Percentiles rank a stretch among this genome's conserved stretches.
Conservation (phyloP, 1,140 invertebrate species). For the Cotesia chilonis region DNA sequence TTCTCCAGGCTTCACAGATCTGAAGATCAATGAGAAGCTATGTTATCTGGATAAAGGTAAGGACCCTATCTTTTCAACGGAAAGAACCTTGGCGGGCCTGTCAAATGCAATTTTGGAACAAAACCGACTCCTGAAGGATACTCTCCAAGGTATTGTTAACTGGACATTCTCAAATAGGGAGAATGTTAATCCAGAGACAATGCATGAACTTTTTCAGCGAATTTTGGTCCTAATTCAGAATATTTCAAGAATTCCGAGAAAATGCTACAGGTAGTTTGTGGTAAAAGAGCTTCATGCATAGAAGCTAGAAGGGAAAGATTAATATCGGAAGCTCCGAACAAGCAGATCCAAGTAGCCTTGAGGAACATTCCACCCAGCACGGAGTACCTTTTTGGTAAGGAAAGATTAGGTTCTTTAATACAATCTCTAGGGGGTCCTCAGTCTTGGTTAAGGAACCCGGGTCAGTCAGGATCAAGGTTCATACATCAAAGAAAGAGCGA, state of each 20-base stretch:
- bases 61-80: constrained; percentile 13
- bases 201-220: neutral
- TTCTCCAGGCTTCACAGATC: constrained; percentile 34
- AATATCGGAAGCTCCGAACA: constrained; percentile 35
- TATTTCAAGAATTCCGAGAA: constrained; percentile 35
- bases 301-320: constrained; percentile 44
- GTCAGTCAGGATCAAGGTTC: too few species aligned
- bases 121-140: constrained; percentile 3
- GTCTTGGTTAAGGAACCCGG: constrained; percentile 40
- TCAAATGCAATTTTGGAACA: constrained; percentile 29
- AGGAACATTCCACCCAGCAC: constrained; percentile 39
- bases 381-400: constrained; percentile 43
- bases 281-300: constrained; percentile 47
- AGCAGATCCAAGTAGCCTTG: constrained; percentile 38
- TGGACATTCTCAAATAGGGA: neutral
- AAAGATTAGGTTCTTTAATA: constrained; percentile 37
- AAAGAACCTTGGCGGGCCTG: constrained; percentile 12
- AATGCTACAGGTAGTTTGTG: constrained; percentile 45
- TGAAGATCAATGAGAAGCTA: constrained; percentile 44
- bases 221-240: constrained; percentile 14
- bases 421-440: constrained; percentile 45
- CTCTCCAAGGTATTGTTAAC: neutral
- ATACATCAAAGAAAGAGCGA: too few species aligned
- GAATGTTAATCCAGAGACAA: neutral
- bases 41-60: constrained; percentile 35